Conservation (phyloP, 2,113 vertebrate genomes). For the Chloroceryle aenea region DNA sequence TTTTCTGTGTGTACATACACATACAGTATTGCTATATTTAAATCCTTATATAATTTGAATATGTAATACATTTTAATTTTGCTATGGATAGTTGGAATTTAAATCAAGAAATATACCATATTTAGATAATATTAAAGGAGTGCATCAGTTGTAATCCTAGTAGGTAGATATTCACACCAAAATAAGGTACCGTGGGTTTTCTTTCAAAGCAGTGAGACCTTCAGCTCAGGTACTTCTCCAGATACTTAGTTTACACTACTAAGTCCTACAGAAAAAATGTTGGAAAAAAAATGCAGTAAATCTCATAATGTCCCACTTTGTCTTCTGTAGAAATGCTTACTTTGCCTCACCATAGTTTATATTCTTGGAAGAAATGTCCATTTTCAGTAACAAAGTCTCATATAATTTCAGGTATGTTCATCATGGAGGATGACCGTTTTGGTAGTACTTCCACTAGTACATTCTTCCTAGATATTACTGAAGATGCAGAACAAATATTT, state of each 20-base stretch:
- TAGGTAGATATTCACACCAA: background rate
- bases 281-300: background rate
- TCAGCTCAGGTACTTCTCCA: background rate
- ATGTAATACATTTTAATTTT: background rate
- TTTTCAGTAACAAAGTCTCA: background rate
- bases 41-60: background rate
- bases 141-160: background rate
- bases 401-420: constrained; percentile 90
- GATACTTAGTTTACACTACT: background rate
- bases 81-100: background rate
- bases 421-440: constrained; percentile 91
- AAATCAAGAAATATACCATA: background rate
- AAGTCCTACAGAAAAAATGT: background rate
- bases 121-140: background rate
- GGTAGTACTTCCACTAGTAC: constrained; percentile 82
- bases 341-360: background rate
- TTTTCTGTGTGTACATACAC: background rate
- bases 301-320: fast-evolving
- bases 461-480: constrained; percentile 85
- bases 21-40: background rate
- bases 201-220: background rate
- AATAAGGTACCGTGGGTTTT: background rate
- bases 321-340: background rate
- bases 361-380: background rate
- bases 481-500: constrained; percentile 85